Base-by-base conservation (phyloP, 2,888 invertebrate genomes). In the Lochmaea capreae region DNA sequence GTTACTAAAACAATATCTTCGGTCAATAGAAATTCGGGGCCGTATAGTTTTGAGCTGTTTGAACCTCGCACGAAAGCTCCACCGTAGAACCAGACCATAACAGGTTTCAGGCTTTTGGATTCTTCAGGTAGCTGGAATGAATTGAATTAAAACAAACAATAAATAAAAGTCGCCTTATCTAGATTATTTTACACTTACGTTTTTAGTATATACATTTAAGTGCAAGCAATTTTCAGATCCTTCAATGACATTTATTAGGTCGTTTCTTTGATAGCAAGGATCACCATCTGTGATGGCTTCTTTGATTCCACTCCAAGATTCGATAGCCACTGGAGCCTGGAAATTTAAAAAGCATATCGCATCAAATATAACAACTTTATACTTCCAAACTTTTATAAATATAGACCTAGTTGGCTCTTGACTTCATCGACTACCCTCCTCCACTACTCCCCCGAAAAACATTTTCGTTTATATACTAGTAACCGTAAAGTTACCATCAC, bases 1-100 rank as follows among this genome's bases (percentile, higher is more conserved):
- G 87, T 84, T 1, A 89, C 88, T 0, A 89, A 67, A 10, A 89
- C 85, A 14, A 89, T 82, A 78, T 88, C 88, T 78, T 88, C 87
- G 52, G 86, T 83, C 82, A 89, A 84, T 1, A 89, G 82, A 76
- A 86, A 87, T 76, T 89, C 88, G 0, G 89, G 89, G 43, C 88
- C 88, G 74, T 65, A 87, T 8, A 89, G 81, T 54, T 83, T 84
- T 5, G 39, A 43, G 33, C 11, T 42, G 16, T 76, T 76, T 12
- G 82, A 84, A 3, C 87, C 86, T 22, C 77, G 72, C 1, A 80
- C 77, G 73, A 86, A 87, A 10, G 81, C 86, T 39, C 88, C 87
- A 8, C 87, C 88, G 74, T 87, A 86, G 42, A 88, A 85, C 83
- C 84, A 87, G 4, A 87, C 83, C 87, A 87, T 87, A 1, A 87